Conservation (phyloP, 2,797 vertebrate species). For the Brachyalestes nurse region DNA sequence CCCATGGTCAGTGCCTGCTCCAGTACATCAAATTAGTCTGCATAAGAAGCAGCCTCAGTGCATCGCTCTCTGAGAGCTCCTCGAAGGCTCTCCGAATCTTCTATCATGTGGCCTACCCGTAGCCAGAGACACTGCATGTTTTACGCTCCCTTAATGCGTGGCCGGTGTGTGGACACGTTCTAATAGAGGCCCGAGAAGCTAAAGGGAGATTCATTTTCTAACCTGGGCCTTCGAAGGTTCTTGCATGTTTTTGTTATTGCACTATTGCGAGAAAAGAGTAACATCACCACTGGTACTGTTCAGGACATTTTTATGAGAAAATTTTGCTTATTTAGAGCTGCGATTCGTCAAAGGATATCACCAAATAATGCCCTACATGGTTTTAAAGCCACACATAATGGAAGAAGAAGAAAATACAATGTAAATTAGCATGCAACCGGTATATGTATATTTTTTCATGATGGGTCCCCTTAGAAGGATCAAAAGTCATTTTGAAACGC, state of each 20-base stretch:
- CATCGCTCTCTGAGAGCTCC: background rate
- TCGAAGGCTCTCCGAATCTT: background rate
- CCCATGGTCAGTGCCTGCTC: slow-evolving; percentile 20
- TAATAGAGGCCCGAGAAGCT: slow-evolving; percentile 6
- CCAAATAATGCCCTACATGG: background rate
- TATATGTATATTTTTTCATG: no score
- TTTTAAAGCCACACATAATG: background rate
- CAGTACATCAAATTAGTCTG: slow-evolving; percentile 32
- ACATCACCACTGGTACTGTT: background rate
- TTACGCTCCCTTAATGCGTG: slow-evolving; percentile 35
- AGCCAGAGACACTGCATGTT: slow-evolving; percentile 38
- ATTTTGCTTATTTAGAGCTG: background rate
- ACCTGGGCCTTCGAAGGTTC: slow-evolving; percentile 6
- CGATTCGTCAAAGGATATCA: background rate
- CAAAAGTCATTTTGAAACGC: no score
- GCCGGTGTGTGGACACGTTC: background rate
- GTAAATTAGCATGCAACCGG: no score
- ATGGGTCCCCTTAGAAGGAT: no score
- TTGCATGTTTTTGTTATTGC: slow-evolving; percentile 7
- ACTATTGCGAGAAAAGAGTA: background rate
- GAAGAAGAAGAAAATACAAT: no score
- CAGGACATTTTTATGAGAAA: background rate
- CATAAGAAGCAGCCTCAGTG: slow-evolving; percentile 22
- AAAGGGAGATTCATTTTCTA: slow-evolving; percentile 43
- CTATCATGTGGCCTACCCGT: background rate